Percentiles rank a stretch among this genome's conserved stretches.
phyloP scores from a whole-genome alignment of 2,113 vertebrate genomes.

The Leucopsar rothschildi region DNA sequence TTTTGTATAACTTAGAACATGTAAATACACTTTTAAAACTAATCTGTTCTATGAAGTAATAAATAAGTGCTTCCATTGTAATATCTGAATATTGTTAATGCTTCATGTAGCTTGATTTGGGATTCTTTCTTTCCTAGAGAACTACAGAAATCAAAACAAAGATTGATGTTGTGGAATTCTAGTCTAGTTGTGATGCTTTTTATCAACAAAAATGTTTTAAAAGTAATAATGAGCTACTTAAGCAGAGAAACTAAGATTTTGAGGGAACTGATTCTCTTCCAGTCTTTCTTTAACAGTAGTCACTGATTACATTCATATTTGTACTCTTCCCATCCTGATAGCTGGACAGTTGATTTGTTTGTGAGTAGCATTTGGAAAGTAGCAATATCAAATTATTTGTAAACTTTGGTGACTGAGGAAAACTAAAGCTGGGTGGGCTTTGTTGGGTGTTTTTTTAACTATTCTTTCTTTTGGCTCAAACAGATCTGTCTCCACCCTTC shows the following conservation, averaged over 20 bases:
- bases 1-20: constrained; percentile 66
- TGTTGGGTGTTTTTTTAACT: neutral
- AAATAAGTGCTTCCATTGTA: constrained; percentile 70
- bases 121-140: constrained; percentile 35
- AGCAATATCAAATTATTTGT: neutral
- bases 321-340: neutral
- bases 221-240: constrained; percentile 24
- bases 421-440: neutral
- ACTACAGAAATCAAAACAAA: constrained; percentile 58
- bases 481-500: neutral
- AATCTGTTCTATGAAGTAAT: constrained; percentile 66
- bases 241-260: constrained; percentile 54
- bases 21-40: constrained; percentile 71
- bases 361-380: neutral
- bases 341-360: neutral
- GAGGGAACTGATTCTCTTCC: constrained; percentile 15
- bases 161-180: constrained; percentile 63
- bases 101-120: constrained; percentile 67
- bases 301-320: neutral
- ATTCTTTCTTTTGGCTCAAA: neutral
- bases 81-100: constrained; percentile 63
- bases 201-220: constrained; percentile 42
- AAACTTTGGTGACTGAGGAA: neutral
- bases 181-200: constrained; percentile 60
- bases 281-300: constrained; percentile 22